Base-by-base conservation (phyloP, 2,888 invertebrate genomes). In the Carabus problematicus region DNA sequence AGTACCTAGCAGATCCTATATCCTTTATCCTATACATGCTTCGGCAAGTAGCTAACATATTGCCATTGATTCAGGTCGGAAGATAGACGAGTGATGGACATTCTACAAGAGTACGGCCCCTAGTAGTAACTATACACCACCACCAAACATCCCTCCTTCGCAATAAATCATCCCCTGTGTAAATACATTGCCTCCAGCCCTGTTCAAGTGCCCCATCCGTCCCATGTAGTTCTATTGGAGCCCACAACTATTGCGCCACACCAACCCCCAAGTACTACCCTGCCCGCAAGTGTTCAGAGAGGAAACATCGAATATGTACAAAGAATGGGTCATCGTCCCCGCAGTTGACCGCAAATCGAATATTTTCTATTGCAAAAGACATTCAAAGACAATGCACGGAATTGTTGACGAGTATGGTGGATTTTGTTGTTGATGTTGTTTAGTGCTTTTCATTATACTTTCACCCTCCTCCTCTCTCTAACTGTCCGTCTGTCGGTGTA, bases 71-170 rank as follows among this genome's bases (percentile, higher is more conserved):
- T 70, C 75, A 82, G 82, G 82, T 78, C 79, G 64, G 82, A 82
- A 68, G 82, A 82, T 47, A 74, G 82, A 71, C 76, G 82, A 75
- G 79, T 82, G 76, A 81, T 82, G 82, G 82, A 82, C 73, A 80
- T 81, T 73, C 80, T 82, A 54, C 81, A 82, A 76, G 82, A 82
- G 74, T 82, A 82, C 73, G 82, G 82, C 73, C 81, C 82, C 72
- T 82, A 81, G 80, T 52, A 56, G 11, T 9, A 9, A 40, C 11
- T 40, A 19, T 9, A 8, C 39, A n/a, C 56, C 56, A 6, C 12
- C 29, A 29, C n/a, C 29, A 56, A 56, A 19, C 29, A 56, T 14
- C 14, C 29, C 18, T 56, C 29, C 56, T 11, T 8, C 18, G 3
- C n/a, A n/a, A n/a, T n/a, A n/a, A n/a, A 6, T 29, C 29, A 2